These are phyloP conservation scores for Dipodomys ordii DNA, from an alignment of 2,113 vertebrate species.

Conservation along the genomic window DNA sequence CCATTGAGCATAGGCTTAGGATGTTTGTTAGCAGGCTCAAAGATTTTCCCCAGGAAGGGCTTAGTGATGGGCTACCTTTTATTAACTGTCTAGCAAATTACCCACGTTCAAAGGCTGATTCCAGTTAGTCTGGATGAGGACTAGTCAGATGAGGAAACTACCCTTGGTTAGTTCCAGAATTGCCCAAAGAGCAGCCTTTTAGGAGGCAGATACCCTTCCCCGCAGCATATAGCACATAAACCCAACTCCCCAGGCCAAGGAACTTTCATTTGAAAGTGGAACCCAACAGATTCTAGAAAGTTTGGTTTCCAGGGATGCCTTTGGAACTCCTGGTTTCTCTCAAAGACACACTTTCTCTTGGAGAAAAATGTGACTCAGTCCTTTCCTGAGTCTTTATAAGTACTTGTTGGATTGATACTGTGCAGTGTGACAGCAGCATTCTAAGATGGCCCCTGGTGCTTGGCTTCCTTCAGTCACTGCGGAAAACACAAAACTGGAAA, in stretches of 20 bases:
- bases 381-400: background rate
- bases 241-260: background rate
- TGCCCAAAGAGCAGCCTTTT: background rate
- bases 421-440: background rate
- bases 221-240: accelerated
- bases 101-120: background rate
- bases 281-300: background rate
- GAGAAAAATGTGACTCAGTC: background rate
- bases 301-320: background rate
- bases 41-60: background rate
- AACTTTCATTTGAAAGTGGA: background rate
- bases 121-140: background rate
- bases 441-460: background rate
- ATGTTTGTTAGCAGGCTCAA: background rate
- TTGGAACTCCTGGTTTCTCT: background rate
- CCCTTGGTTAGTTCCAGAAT: background rate
- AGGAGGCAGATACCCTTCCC: background rate
- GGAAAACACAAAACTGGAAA: background rate
- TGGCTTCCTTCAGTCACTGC: background rate
- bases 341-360: background rate
- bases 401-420: background rate
- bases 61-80: background rate
- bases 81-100: background rate
- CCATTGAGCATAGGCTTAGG: background rate
- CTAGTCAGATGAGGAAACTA: background rate